phyloP scores from a whole-genome alignment of 30 jellyfish, hydroid and myxozoan genomes.

The Cassiopea andromeda region DNA sequence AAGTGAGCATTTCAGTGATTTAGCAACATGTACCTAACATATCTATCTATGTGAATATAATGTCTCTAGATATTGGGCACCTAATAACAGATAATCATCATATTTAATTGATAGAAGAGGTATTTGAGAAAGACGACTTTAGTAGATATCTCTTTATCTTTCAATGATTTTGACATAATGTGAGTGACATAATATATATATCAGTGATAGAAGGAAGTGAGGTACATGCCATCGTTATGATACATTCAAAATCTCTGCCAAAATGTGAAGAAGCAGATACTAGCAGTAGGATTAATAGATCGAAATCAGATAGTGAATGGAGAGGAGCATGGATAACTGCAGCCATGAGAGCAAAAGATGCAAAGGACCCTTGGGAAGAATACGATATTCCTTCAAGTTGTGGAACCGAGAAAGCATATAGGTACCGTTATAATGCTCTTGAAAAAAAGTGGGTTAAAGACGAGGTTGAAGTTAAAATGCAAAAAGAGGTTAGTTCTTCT shows the following conservation, averaged over 20 bases:
- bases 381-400: conserved; percentile 71
- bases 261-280: not conserved
- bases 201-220: no score
- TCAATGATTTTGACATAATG: no score
- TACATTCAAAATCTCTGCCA: conserved; percentile 53
- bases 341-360: conserved; percentile 79
- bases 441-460: conserved; percentile 93
- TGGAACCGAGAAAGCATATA: conserved; percentile 79
- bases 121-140: no score
- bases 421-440: conserved; percentile 88
- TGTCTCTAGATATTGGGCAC: no score
- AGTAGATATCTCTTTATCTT: no score
- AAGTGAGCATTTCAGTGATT: no score
- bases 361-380: conserved; percentile 95
- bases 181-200: no score
- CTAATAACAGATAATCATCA: no score
- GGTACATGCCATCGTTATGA: conserved; percentile 12
- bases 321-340: conserved; percentile 88
- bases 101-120: no score
- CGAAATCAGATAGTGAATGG: conserved; percentile 74
- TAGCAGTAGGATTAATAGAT: conserved; percentile 7
- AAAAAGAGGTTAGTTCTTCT: conserved; percentile 74
- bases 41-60: no score
- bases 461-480: conserved; percentile 87
- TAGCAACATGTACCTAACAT: no score